These are phyloP conservation scores for Brachyistius frenatus DNA, from an alignment of 2,113 vertebrate genomes.

Conservation along the genomic window DNA sequence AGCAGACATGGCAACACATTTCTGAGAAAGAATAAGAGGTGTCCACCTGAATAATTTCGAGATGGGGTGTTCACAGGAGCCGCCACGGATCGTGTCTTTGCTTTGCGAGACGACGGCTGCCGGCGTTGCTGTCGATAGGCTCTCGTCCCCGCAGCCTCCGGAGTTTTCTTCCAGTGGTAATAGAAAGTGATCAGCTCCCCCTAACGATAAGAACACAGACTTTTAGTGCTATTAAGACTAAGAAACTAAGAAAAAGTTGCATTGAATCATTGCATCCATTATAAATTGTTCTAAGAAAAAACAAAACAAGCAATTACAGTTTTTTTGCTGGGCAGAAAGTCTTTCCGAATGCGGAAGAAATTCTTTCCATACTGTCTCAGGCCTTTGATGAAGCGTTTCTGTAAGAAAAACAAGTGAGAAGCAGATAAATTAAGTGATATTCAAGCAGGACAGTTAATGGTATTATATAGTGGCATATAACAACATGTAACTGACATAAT, in stretches of 20 bases:
- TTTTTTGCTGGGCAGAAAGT: constrained; percentile 92
- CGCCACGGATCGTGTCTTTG: constrained; percentile 95
- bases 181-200: constrained; percentile 99
- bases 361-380: constrained; percentile 98
- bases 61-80: constrained; percentile 91
- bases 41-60: constrained; percentile 92
- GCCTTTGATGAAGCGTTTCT: constrained; percentile 98
- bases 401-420: constrained; percentile 24
- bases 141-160: constrained; percentile 94
- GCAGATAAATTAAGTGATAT: neutral
- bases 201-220: constrained; percentile 77
- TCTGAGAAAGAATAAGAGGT: neutral
- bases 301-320: constrained; percentile 83
- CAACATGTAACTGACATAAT: no score
- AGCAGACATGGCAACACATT: neutral
- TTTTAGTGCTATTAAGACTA: neutral
- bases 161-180: constrained; percentile 99
- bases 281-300: constrained; percentile 1
- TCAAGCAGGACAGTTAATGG: neutral
- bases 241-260: no score
- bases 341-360: constrained; percentile 98
- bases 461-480: no score
- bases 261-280: neutral
- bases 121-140: constrained; percentile 94
- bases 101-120: constrained; percentile 96